Base-by-base conservation (phyloP, 1,140 invertebrate species). In the Episyrphus balteatus region DNA sequence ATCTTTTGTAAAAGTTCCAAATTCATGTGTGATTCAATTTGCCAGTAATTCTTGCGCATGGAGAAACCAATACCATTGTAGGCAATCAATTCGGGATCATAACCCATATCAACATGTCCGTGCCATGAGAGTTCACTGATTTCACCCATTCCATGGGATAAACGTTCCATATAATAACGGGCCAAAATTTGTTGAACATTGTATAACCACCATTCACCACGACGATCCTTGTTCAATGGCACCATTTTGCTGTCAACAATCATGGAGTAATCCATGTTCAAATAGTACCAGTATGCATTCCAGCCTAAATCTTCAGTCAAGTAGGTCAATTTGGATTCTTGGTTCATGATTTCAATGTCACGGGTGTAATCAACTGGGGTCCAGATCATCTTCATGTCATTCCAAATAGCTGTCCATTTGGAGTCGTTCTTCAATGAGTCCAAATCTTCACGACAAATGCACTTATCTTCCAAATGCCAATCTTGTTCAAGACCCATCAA, bases 271-370 rank as follows among this genome's bases (percentile, higher is more conserved):
- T 75, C 68, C 43, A 74, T 61, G 51, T 83, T 78, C 71, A 79
- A 75, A 64, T 83, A 79, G 66, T 76, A 82, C 70, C 86, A 82
- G 64, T 73, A 83, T 8, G 76, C 59, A 66, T 86, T 87, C 43
- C 83, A 66, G 38, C 77, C 76, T 49, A 80, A 69, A 57, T 84
- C 84, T 55, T 86, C 80, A 26, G 77, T 81, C 68, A 83, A 85
- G 71, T 88, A 86, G 26, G 78, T 71, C 15, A 87, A 51, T 47
- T 71, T 73, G 56, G 78, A 73, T 55, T 87, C 80, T 14, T 59
- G 50, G 43, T 70, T 59, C 52, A 76, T 70, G n/a, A 59, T 53
- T 67, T 75, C 52, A 72, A 80, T 57, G 73, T 80, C 46, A 68
- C 69, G 48, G 66, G 70, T 42, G 76, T 73, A 48, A 54, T 62